Evolutionary conservation across 2,113 vertebrate genomes (phyloP).

Genomic region (Spea bombifrons): DNA sequence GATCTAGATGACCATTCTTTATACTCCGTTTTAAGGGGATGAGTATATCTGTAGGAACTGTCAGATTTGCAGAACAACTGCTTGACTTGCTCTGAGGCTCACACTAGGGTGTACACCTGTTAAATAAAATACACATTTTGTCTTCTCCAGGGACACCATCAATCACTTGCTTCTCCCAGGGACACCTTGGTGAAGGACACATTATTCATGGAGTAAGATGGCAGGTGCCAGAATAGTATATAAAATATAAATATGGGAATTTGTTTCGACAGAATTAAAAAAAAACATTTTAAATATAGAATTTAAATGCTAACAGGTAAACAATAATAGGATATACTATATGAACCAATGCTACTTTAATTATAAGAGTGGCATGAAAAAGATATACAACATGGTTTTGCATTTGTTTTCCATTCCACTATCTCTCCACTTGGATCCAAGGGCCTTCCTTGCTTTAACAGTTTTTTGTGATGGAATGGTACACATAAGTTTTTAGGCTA

Average conservation of each 20-base stretch:
- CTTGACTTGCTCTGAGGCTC: not conserved
- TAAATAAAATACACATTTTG: not conserved
- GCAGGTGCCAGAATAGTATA: not conserved
- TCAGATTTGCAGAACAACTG: not conserved
- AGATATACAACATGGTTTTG: too few species aligned
- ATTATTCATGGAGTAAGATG: not conserved
- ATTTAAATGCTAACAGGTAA: too few species aligned
- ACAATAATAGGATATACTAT: too few species aligned
- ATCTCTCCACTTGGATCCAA: too few species aligned
- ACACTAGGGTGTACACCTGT: not conserved
- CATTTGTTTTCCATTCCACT: too few species aligned
- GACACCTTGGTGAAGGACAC: not conserved
- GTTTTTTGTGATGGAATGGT: too few species aligned
- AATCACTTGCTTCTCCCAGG: not conserved
- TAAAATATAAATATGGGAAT: not conserved
- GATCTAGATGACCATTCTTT: not conserved
- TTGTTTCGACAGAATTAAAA: not conserved
- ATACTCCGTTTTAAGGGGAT: not conserved
- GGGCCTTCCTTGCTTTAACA: too few species aligned
- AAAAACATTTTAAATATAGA: too few species aligned
- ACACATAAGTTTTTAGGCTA: too few species aligned
- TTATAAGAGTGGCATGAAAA: too few species aligned
- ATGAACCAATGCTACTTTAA: too few species aligned
- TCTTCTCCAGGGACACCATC: not conserved
- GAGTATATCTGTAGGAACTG: not conserved